Conservation (phyloP, 2,113 vertebrate genomes). For the Gobius niger region DNA sequence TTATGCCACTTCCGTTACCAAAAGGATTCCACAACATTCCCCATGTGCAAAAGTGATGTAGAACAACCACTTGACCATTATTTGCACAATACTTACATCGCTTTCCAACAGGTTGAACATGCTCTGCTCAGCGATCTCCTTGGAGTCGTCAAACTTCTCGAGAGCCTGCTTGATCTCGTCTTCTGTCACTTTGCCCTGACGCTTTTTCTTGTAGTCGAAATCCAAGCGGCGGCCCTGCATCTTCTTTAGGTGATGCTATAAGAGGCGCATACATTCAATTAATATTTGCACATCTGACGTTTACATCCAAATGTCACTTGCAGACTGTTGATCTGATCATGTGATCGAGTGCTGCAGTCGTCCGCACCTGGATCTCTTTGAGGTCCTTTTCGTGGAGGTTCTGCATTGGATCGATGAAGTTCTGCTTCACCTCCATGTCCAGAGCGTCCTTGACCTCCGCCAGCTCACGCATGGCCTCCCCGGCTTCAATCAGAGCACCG, state of each 20-base stretch:
- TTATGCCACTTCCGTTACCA: too few relatives aligned
- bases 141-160: constrained; percentile 97
- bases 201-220: constrained; percentile 99
- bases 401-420: constrained; percentile 96
- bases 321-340: too few relatives aligned
- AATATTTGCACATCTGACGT: not conserved
- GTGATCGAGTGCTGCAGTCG: not conserved
- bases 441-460: constrained; percentile 96
- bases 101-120: constrained; percentile 99
- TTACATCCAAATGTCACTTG: not conserved
- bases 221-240: constrained; percentile 93
- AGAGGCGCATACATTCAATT: constrained; percentile 2
- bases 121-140: constrained; percentile 96
- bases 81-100: constrained; percentile 83
- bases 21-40: too few relatives aligned
- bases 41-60: too few relatives aligned
- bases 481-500: constrained; percentile 87
- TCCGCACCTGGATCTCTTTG: constrained; percentile 91
- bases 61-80: not conserved
- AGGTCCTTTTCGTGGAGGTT: constrained; percentile 97
- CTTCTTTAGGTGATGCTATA: constrained; percentile 97
- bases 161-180: constrained; percentile 94
- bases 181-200: constrained; percentile 92
- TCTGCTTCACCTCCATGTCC: constrained; percentile 99
- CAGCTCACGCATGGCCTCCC: constrained; percentile 92